A percentile compares a stretch with the other conserved stretches of the same genome.
These are phyloP conservation scores for Puntigrus tetrazona DNA, from an alignment of 2,113 vertebrate genomes.

Conservation along the genomic window DNA sequence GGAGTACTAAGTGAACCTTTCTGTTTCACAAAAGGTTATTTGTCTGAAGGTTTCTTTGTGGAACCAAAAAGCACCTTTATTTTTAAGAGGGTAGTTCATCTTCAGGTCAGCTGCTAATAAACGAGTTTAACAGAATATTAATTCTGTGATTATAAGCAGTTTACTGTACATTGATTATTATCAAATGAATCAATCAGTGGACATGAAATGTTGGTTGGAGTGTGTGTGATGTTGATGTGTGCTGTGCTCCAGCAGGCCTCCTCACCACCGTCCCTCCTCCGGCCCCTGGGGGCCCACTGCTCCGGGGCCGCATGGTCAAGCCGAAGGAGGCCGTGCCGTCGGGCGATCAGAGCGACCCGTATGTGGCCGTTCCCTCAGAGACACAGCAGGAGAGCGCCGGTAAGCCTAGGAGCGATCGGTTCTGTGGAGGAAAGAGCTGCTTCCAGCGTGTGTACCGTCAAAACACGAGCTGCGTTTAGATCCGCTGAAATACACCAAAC, in stretches of 20 bases:
- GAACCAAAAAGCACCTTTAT: too few species aligned
- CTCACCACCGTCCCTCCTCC: constrained; percentile 86
- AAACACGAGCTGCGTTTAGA: too few species aligned
- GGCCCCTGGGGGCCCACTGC: constrained; percentile 80
- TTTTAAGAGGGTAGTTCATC: neutral
- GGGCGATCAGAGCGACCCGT: constrained; percentile 91
- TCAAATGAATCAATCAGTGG: neutral
- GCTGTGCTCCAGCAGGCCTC: constrained; percentile 88
- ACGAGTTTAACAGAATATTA: neutral
- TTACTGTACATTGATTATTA: neutral
- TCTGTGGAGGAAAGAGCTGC: constrained; percentile 80
- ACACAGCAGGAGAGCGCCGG: constrained; percentile 95
- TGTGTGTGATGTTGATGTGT: constrained; percentile 66
- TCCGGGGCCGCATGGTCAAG: constrained; percentile 87
- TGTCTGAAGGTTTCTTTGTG: too few species aligned
- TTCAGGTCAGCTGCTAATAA: neutral
- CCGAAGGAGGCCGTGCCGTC: constrained; percentile 84
- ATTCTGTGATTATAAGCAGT: neutral
- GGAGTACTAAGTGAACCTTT: too few species aligned
- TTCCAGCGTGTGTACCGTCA: constrained; percentile 77
- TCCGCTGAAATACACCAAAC: too few species aligned
- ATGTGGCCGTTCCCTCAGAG: constrained; percentile 93
- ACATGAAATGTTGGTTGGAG: neutral
- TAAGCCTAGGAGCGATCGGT: constrained; percentile 95
- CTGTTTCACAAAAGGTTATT: too few species aligned